Conservation (phyloP, 2,113 vertebrate species). For the Ochotona princeps region DNA sequence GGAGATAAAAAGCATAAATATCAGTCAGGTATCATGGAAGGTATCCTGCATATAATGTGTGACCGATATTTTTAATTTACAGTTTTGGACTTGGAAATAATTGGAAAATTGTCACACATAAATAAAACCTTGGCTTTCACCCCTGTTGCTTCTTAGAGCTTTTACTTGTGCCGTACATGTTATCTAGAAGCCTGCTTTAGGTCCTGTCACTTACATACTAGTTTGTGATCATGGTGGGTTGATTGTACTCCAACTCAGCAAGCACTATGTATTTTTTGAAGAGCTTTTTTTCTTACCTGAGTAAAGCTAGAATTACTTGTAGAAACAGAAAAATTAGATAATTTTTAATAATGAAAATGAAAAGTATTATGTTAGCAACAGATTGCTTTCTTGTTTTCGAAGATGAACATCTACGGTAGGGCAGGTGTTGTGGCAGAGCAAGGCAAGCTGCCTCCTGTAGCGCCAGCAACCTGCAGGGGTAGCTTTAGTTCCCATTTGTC, state of each 20-base stretch:
- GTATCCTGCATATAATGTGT: not conserved
- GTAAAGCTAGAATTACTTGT: slow-evolving; percentile 18
- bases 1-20: not conserved
- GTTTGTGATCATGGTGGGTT: not conserved
- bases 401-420: slow-evolving; percentile 41
- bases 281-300: slow-evolving; percentile 19
- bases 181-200: slow-evolving; percentile 52
- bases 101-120: slow-evolving; percentile 13
- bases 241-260: slow-evolving; percentile 13
- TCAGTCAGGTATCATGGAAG: not conserved
- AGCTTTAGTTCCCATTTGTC: too few relatives aligned
- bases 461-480: too few relatives aligned
- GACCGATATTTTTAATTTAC: not conserved
- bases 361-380: not conserved
- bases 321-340: not conserved
- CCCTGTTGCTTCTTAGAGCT: slow-evolving; percentile 38
- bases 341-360: not conserved
- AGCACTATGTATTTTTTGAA: slow-evolving; percentile 32
- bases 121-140: slow-evolving; percentile 19
- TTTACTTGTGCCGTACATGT: slow-evolving; percentile 32
- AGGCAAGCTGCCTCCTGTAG: too few relatives aligned
- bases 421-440: too few relatives aligned
- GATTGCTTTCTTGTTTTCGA: slow-evolving; percentile 50
- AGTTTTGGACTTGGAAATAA: slow-evolving; percentile 32
- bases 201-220: not conserved